Evolutionary conservation across 2,797 vertebrate genomes (phyloP), one percentile per base, ranked within the genome.

Genomic region (Eulemur mongoz): DNA sequence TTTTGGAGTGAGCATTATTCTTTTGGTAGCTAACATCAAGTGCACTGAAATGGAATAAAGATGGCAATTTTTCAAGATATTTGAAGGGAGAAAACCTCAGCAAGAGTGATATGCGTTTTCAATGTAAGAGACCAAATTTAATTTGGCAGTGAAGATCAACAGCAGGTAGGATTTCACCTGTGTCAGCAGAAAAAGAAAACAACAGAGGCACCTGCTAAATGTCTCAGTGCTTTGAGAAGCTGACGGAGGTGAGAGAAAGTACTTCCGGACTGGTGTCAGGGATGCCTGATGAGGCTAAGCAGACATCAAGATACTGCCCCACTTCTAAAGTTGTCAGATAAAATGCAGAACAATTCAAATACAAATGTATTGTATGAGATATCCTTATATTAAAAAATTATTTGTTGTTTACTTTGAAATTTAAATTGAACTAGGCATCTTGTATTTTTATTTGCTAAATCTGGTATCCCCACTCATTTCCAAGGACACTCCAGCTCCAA

Each of bases 11-110:
- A n/a, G 3, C 69, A 50, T 54, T 57, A 69, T 79, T 86, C 38
- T 93, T 92, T 84, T 65, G 48, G 32, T 84, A 61, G 32, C 25
- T 76, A 79, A 61, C 2, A 11, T 67, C 38, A 82, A 89, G 50
- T 92, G 69, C 65, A 91, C 73, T 81, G 70, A 88, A 91, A 93
- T 43, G 65, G 85, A 85, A 82, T 84, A 57, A 96, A 94, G 38
- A 82, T 61, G 27, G 30, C 4, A 20, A 54, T 57, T 93, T 92
- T 83, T 94, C 50, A 95, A 92, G 72, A 32, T 35, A 78, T 72
- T 85, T 67, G 17, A 95, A 92, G n/a, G 75, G 38, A 78, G 32
- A 95, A 86, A 70, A 59, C 27, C 23, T 85, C 45, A 45, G 52
- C 65, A 35, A 81, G 48, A 94, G 40, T 89, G 59, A 82, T 54